Conservation (phyloP, 2,888 invertebrate genomes). For the Diarsia dahlii region DNA sequence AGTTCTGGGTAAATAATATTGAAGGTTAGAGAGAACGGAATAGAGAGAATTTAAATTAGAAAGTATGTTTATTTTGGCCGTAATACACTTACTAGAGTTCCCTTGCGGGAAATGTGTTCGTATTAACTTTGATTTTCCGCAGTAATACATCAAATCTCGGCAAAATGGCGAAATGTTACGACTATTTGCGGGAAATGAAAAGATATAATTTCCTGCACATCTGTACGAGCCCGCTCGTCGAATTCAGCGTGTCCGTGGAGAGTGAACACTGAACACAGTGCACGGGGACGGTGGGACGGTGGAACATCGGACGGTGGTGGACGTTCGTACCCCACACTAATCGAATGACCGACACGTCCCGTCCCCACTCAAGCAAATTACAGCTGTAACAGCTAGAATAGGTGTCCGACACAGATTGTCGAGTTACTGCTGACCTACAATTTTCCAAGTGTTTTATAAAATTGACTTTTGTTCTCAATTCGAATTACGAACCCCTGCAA, state of each 20-base stretch:
- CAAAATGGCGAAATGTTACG: conserved; percentile 53
- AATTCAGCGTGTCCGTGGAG: conserved; percentile 50
- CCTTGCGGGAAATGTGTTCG: conserved; percentile 15
- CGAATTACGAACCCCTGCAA: conserved; percentile 43
- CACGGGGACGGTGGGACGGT: conserved; percentile 13
- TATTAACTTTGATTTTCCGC: conserved; percentile 37
- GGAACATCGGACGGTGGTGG: conserved; percentile 18
- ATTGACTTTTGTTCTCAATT: conserved; percentile 61
- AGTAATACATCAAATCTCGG: conserved; percentile 57
- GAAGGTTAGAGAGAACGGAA: conserved; percentile 11
- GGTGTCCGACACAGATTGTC: conserved; percentile 72
- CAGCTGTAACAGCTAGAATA: conserved; percentile 70
- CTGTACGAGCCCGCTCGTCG: conserved; percentile 29
- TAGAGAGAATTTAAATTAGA: conserved; percentile 40
- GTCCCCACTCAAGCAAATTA: conserved; percentile 73
- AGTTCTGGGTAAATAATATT: conserved; percentile 49
- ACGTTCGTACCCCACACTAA: conserved; percentile 60
- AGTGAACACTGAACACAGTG: conserved; percentile 26
- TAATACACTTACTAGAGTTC: conserved; percentile 19
- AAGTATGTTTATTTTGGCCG: conserved; percentile 29
- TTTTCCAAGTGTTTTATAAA: conserved; percentile 55
- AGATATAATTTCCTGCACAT: conserved; percentile 56
- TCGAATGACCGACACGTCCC: conserved; percentile 70
- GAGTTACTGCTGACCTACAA: conserved; percentile 60
- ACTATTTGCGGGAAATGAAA: conserved; percentile 53